These are phyloP conservation scores for Toxotes jaculatrix DNA, from an alignment of 2,113 vertebrate genomes.

Conservation along the genomic window DNA sequence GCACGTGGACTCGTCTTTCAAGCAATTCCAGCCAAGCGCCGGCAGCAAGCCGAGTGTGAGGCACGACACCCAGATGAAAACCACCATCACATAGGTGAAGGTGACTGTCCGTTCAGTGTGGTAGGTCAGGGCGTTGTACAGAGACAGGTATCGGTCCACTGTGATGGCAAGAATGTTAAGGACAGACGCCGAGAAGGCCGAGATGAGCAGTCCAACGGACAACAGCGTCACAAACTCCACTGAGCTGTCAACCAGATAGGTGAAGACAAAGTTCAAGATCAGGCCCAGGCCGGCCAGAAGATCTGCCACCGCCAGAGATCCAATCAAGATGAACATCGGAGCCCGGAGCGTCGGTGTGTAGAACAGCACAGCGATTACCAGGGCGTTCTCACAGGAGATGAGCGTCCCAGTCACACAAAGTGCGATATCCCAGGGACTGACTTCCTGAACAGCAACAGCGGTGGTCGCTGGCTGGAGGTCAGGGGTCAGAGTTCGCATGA, in stretches of 20 bases:
- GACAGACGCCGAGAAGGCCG: constrained; percentile 92
- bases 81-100: constrained; percentile 89
- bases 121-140: constrained; percentile 94
- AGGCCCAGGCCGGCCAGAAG: constrained; percentile 91
- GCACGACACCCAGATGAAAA: constrained; percentile 87
- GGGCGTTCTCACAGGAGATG: constrained; percentile 91
- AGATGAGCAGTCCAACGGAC: constrained; percentile 87
- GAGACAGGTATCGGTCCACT: constrained; percentile 92
- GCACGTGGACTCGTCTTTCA: constrained; percentile 86
- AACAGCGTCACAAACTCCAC: constrained; percentile 85
- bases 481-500: constrained; percentile 62
- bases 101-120: constrained; percentile 90
- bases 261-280: constrained; percentile 90
- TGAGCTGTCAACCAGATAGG: constrained; percentile 86
- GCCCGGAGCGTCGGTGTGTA: constrained; percentile 90
- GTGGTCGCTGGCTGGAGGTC: constrained; percentile 67
- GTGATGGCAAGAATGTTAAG: constrained; percentile 93
- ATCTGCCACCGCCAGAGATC: constrained; percentile 91
- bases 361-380: constrained; percentile 92
- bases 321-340: constrained; percentile 91
- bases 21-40: constrained; percentile 92
- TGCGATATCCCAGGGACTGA: constrained; percentile 92
- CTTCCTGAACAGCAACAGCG: constrained; percentile 52
- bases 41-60: constrained; percentile 88
- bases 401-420: constrained; percentile 92